Base-by-base conservation (phyloP, 2,113 vertebrate genomes). In the Pelodiscus sinensis region DNA sequence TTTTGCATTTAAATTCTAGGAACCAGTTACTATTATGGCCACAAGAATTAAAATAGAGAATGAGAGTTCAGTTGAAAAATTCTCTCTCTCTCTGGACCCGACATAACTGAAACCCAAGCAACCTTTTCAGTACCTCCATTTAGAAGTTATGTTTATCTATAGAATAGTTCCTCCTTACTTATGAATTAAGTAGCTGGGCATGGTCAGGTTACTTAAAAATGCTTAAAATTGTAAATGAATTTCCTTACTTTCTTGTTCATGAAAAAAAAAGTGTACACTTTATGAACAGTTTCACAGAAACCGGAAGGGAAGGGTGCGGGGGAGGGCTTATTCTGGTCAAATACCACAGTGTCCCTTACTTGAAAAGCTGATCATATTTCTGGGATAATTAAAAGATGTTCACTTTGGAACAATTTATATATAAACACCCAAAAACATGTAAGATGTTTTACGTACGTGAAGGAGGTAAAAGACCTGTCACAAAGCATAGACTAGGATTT, bases 271-370 rank as follows among this genome's bases (percentile, higher is more conserved):
- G 90, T 81, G 73, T 86, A 93, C 75, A 89, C 93, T 97, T 95
- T 94, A 96, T 80, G 94, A 90, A 93, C 94, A 89, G 93, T 91
- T 97, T 95, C 95, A 84, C 88, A 91, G 90, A 86, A 96, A 58
- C 62, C 91, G n/a, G 31, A 95, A 87, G 90, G 80, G 86, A 81
- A 18, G 89, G 92, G 95, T 95, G 95, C 86, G 89, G 80, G 84
- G 81, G 21, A 88, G 92, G 96, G 94, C 89, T 92, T 88, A 90
- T 14, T 92, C 80, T 84, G 95, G 92, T 54, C 88, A 96, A 94
- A 97, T 97, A 95, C 88, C 94, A 93, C 92, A 27, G 35, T 86
- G 84, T 87, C 95, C 86, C 92, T 96, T 88, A 92, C 89, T 87
- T 88, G 96, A 93, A 96, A 95, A 93, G 10, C 2, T 8, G 73